Percentiles rank a stretch among this genome's conserved stretches.
phyloP scores from a whole-genome alignment of 2,113 vertebrate genomes.

The Scomber scombrus region DNA sequence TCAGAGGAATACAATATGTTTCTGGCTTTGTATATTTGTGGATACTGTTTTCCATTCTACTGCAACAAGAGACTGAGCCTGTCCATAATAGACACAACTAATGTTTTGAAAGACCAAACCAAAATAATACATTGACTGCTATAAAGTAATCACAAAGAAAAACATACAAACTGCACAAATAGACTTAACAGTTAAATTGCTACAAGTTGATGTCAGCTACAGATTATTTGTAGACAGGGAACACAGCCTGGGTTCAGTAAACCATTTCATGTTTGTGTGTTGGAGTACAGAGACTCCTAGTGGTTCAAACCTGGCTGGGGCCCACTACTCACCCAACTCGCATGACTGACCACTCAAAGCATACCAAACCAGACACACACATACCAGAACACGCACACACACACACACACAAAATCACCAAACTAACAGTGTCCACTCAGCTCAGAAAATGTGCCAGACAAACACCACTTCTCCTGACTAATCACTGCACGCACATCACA shows the following conservation, averaged over 20 bases:
- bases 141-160: no score
- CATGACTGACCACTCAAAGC: conserved; percentile 60
- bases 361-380: conserved; percentile 48
- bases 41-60: no score
- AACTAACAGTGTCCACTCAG: conserved; percentile 31
- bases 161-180: no score
- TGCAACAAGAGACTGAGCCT: no score
- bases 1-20: no score
- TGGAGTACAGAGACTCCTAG: conserved; percentile 63
- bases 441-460: conserved; percentile 37
- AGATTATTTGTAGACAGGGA: not conserved
- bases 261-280: not conserved
- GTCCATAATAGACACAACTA: not conserved
- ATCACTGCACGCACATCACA: not conserved
- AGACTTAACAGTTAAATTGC: not conserved
- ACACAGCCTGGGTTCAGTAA: not conserved
- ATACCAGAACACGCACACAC: conserved; percentile 18
- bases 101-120: not conserved
- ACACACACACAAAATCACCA: conserved; percentile 10
- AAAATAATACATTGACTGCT: not conserved
- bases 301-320: conserved; percentile 36
- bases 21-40: no score
- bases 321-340: conserved; percentile 7
- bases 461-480: conserved; percentile 7
- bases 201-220: not conserved